Conservation (phyloP, 2,113 vertebrate species). For the Chionis minor region DNA sequence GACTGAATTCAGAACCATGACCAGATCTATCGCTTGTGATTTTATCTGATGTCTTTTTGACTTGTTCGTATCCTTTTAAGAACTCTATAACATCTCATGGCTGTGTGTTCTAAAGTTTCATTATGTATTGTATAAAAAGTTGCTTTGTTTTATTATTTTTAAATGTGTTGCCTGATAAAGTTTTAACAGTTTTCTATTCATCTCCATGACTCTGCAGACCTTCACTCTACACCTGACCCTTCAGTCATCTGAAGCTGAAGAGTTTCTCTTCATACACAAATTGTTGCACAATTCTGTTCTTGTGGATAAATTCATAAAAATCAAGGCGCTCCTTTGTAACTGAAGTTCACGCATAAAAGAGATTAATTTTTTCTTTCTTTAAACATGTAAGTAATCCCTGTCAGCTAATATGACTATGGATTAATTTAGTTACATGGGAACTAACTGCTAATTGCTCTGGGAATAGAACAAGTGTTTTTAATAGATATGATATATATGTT, state of each 20-base stretch:
- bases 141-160: neutral
- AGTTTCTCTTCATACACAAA: neutral
- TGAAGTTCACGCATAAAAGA: neutral
- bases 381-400: neutral
- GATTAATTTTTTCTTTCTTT: neutral
- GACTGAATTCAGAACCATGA: neutral
- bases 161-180: neutral
- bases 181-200: neutral
- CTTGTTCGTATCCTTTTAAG: neutral
- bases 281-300: neutral
- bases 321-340: rapidly evolving
- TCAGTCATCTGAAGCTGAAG: neutral
- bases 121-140: neutral
- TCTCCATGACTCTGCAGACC: neutral
- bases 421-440: neutral
- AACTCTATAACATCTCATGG: neutral
- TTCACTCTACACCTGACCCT: neutral
- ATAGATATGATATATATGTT: neutral
- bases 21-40: neutral
- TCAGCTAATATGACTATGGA: neutral
- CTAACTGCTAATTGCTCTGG: neutral
- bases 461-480: neutral
- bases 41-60: neutral
- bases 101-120: neutral
- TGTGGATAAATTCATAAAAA: neutral